phyloP scores from a whole-genome alignment of 2,888 invertebrate species.

The Cryptophagus acutangulus region DNA sequence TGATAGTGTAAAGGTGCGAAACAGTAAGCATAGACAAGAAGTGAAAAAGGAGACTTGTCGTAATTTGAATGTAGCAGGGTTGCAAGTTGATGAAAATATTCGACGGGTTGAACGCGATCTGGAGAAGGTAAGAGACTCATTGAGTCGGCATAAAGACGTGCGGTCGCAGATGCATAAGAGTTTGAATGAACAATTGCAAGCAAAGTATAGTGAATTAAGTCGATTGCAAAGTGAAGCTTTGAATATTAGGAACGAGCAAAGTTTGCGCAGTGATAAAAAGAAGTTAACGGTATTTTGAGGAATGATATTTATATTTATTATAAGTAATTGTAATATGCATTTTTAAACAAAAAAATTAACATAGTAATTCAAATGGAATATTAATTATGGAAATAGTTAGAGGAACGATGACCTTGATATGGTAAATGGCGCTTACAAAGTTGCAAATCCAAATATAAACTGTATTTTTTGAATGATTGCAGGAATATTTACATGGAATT shows the following conservation, averaged over 20 bases:
- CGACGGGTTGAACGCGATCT: slow-evolving; percentile 64
- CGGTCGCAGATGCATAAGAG: slow-evolving; percentile 57
- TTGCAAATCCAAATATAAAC: too few species aligned
- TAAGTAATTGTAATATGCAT: too few species aligned
- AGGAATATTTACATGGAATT: too few species aligned
- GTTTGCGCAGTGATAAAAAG: slow-evolving; percentile 64
- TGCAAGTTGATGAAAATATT: slow-evolving; percentile 68
- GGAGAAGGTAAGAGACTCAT: slow-evolving; percentile 58
- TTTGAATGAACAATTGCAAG: slow-evolving; percentile 56
- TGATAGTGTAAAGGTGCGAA: not conserved
- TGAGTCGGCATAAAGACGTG: slow-evolving; percentile 58
- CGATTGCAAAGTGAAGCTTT: slow-evolving; percentile 57
- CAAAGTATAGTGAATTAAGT: slow-evolving; percentile 60
- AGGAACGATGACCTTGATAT: too few species aligned
- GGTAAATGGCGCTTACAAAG: too few species aligned
- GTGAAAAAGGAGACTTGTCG: slow-evolving; percentile 55
- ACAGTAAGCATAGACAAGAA: slow-evolving; percentile 30
- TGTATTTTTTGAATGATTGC: too few species aligned
- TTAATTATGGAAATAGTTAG: too few species aligned
- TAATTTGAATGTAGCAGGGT: slow-evolving; percentile 67
- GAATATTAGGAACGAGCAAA: slow-evolving; percentile 65
- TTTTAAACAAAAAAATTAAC: too few species aligned
- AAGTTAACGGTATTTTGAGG: slow-evolving; percentile 71
- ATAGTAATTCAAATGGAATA: too few species aligned
- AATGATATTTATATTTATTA: not conserved